Evolutionary conservation across 2,888 invertebrate species (phyloP).

Genomic region (Eucera pruinosa): DNA sequence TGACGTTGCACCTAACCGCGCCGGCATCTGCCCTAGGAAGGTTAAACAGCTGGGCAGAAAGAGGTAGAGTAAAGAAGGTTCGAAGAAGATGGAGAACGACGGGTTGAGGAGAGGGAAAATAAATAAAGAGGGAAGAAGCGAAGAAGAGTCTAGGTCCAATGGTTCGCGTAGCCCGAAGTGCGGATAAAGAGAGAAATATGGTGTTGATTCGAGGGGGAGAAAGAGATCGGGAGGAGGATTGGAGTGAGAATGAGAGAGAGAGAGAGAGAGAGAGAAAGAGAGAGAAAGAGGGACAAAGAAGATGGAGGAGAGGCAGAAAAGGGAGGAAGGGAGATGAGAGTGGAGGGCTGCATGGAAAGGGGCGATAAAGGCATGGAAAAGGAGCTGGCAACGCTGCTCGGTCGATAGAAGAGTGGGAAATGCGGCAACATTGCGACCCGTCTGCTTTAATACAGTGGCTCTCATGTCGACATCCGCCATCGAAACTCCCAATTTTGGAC

Average conservation of each 20-base stretch:
- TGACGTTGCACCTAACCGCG: slow-evolving; percentile 75
- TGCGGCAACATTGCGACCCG: slow-evolving; percentile 80
- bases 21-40: slow-evolving; percentile 76
- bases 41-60: slow-evolving; percentile 75
- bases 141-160: slow-evolving; percentile 56
- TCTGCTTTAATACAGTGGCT: slow-evolving; percentile 76
- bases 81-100: slow-evolving; percentile 38
- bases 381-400: slow-evolving; percentile 82
- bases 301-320: slow-evolving; percentile 55
- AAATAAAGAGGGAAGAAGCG: slow-evolving; percentile 45
- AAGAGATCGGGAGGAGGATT: slow-evolving; percentile 41
- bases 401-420: slow-evolving; percentile 83
- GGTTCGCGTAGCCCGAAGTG: slow-evolving; percentile 57
- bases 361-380: slow-evolving; percentile 81
- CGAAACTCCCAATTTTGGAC: background rate
- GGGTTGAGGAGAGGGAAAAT: slow-evolving; percentile 5
- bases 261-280: slow-evolving; percentile 21
- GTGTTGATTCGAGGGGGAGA: slow-evolving; percentile 43
- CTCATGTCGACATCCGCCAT: slow-evolving; percentile 51
- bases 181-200: slow-evolving; percentile 69
- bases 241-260: background rate
- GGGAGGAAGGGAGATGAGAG: slow-evolving; percentile 57
- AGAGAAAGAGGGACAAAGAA: slow-evolving; percentile 57
- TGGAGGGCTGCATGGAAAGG: slow-evolving; percentile 75
- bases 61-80: slow-evolving; percentile 44